Evolutionary conservation across 2,797 vertebrate species (phyloP), one percentile per base, ranked within the genome.

Genomic region (Pipistrellus kuhlii): DNA sequence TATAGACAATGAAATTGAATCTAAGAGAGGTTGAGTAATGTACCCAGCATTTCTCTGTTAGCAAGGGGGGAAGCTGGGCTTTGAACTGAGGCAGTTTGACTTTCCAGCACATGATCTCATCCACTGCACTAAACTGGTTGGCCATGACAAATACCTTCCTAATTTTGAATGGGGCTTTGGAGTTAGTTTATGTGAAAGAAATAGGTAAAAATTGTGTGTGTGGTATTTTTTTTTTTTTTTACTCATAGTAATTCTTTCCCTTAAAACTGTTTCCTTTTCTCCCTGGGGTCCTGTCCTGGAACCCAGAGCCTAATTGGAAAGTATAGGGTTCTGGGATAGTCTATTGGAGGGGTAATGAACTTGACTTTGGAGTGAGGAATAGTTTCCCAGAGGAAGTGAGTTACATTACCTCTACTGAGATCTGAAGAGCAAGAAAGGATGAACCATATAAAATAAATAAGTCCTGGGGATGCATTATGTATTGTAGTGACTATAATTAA

Each of bases 151-250:
- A 73, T 12, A 72, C 7, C n/a, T 80, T 76, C 18, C 59, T 46
- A 72, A 76, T n/a, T 53, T 44, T 57, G 77, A 93, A 55, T 5
- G 51, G 41, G 44, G 20, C 9, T n/a, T 62, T 18, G 27, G 41
- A 76, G 18, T 83, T 35, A 91, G 75, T 66, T 13, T 76, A 59
- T 46, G n/a, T 41, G 41, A 85, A 93, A 93, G 23, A 91, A 71
- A 92, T 27, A 81, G 15, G 27, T 66, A 80, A 88, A 92, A 78
- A 35, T 35, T 76, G 18, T 75, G 82, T 75, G 53, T 23, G 53
- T 55, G 53, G 53, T 64, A 57, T 12, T n/a, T 90, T 44, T 87
- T 93, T 86, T 32, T 53, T 87, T 32, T 11, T 44, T 44, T 53
- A 1, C 57, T 62, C 57, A 13, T 27, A 59, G 57, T 62, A 62